Percentiles rank a stretch among this genome's conserved stretches.
These are phyloP conservation scores for Brassicogethes aeneus DNA, from an alignment of 2,888 invertebrate species.

Conservation along the genomic window DNA sequence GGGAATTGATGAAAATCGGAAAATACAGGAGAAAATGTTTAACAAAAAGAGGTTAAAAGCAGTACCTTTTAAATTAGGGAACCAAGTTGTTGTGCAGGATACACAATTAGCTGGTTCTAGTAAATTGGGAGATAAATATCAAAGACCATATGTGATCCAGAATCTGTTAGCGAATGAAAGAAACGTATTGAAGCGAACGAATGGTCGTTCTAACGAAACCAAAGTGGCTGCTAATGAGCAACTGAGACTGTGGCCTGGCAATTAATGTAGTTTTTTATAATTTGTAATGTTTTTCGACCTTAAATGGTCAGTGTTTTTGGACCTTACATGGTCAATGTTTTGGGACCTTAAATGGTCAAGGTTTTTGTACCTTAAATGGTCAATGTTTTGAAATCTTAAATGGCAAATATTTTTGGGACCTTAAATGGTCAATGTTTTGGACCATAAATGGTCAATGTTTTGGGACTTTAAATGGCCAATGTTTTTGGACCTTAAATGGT, in stretches of 20 bases:
- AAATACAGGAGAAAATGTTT: no score
- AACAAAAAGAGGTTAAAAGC: no score
- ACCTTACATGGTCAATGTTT: neutral
- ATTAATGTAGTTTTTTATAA: neutral
- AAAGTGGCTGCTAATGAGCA: conserved; percentile 9
- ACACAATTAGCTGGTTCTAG: no score
- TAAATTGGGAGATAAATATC: neutral
- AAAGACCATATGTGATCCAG: neutral
- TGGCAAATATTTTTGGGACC: conserved; percentile 3
- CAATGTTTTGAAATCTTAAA: neutral
- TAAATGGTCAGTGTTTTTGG: conserved; percentile 1
- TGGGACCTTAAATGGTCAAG: neutral
- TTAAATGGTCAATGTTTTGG: neutral
- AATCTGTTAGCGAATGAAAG: conserved; percentile 9
- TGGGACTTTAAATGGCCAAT: no score
- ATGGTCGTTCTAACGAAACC: neutral
- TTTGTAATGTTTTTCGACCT: neutral
- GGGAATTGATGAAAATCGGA: no score
- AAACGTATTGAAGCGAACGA: conserved; percentile 3
- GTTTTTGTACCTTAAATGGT: no score
- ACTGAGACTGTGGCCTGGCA: conserved; percentile 8
- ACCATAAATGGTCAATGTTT: neutral
- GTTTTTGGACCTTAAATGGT: no score
- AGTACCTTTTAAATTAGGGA: no score
- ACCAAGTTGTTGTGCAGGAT: no score